Conservation (phyloP, 1,140 invertebrate genomes). For the Dreissena polymorpha region DNA sequence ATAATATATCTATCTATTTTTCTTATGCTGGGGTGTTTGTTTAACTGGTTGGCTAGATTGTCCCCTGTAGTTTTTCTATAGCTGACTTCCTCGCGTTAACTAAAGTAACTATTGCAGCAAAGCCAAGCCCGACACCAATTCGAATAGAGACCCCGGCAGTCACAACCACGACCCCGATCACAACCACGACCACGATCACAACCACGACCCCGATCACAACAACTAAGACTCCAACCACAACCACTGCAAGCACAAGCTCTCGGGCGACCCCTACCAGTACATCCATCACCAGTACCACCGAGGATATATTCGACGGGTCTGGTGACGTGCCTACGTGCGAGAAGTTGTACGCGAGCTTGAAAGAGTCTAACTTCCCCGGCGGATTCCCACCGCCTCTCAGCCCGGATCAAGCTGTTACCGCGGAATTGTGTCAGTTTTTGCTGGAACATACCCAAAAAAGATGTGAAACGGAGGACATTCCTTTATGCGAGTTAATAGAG, state of each 20-base stretch:
- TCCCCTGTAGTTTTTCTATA: no score
- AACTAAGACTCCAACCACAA: background rate
- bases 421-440: conserved; percentile 19
- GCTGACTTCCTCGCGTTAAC: no score
- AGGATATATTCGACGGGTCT: conserved; percentile 15
- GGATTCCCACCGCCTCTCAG: conserved; percentile 25
- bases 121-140: no score
- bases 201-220: background rate
- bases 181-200: background rate
- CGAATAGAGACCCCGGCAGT: background rate
- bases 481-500: no score
- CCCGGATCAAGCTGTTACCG: conserved; percentile 9
- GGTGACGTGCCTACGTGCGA: conserved; percentile 16
- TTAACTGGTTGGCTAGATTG: no score
- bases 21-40: no score
- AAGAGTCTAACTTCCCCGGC: conserved; percentile 16
- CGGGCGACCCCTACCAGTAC: background rate
- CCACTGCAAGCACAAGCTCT: background rate
- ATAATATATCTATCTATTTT: no score
- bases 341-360: conserved; percentile 16
- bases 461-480: background rate
- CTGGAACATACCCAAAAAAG: background rate
- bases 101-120: no score
- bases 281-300: background rate
- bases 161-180: no score